Evolutionary conservation across 2,113 vertebrate species (phyloP), one percentile per base, ranked within the genome.

Genomic region (Macrotus californicus): DNA sequence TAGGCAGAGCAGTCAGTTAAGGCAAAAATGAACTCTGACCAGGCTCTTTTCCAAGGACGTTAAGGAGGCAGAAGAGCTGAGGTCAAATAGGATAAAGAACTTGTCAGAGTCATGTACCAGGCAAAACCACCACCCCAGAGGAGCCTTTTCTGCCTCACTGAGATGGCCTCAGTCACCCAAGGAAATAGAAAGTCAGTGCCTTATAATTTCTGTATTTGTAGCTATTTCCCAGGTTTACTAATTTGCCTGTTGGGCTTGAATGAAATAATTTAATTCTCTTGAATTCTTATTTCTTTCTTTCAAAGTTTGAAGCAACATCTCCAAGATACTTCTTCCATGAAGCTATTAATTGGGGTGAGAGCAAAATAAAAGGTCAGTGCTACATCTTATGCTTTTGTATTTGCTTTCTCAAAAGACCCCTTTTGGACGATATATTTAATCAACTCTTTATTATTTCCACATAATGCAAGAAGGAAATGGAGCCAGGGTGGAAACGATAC

Each of bases 361-460:
- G 97, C 84, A 97, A 87, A 0, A 92, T 97, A 91, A 95, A 97
- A 98, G 98, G 98, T 98, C 52, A 97, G 98, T 98, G 66, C 14
- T 0, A 19, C 22, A 66, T 1, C 48, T 95, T 95, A 5, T 43
- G 3, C 21, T 79, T 96, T 89, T 80, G 13, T 70, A 18, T 87
- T 50, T 87, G 16, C 22, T 95, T 95, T 87, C 86, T 91, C 36
- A 11, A 61, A 88, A 50, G 66, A 52, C 56, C 5, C 15, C 24
- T 92, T 36, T 59, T 56, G 34, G 34, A 26, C 11, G 8, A 26
- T 52, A 50, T 31, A 54, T 34, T 80, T 22, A 96, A 29, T 93
- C 26, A 77, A n/a, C 21, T 94, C 46, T 79, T 59, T 31, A 29
- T 46, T 89, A 36, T 24, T 94, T 75, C 64, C 39, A n/a, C 50